Conservation (phyloP, 2,888 invertebrate genomes). For the Cyclophora punctaria region DNA sequence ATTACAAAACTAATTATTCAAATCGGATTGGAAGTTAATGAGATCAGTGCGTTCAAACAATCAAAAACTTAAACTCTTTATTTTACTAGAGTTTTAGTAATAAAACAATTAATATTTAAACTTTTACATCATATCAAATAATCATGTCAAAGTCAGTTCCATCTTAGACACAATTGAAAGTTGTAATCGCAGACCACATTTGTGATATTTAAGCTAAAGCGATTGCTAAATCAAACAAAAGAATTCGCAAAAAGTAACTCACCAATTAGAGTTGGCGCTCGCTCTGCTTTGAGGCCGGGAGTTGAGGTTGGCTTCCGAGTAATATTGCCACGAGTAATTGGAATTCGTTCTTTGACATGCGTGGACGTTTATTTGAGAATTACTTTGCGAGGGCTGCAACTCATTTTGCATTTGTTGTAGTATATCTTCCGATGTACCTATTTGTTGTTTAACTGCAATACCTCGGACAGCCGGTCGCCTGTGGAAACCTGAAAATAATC, state of each 20-base stretch:
- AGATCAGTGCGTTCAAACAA: too few relatives aligned
- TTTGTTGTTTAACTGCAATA: slow-evolving; percentile 84
- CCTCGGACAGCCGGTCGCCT: slow-evolving; percentile 91
- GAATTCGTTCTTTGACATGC: slow-evolving; percentile 54
- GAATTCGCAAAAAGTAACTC: slow-evolving; percentile 14
- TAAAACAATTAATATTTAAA: too few relatives aligned
- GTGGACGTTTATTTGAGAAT: slow-evolving; percentile 41
- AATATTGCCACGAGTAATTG: slow-evolving; percentile 79
- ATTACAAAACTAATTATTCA: too few relatives aligned
- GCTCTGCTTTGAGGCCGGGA: slow-evolving; percentile 60
- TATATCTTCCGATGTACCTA: slow-evolving; percentile 87
- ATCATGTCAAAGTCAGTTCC: too few relatives aligned
- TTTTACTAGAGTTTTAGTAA: neutral
- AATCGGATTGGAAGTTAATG: too few relatives aligned
- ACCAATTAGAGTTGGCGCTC: slow-evolving; percentile 58
- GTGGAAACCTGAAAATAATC: slow-evolving; percentile 75
- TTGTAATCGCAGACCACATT: too few relatives aligned
- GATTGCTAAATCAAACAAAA: neutral
- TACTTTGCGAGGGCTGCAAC: slow-evolving; percentile 55
- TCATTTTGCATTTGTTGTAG: slow-evolving; percentile 87
- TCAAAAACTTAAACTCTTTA: neutral
- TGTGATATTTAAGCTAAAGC: neutral
- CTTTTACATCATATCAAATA: too few relatives aligned
- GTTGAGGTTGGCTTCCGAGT: slow-evolving; percentile 74
- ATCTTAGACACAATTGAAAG: too few relatives aligned